A percentile compares a stretch with the other conserved stretches of the same genome.
Conservation (phyloP, 2,113 vertebrate species). For the Pollachius pollachius region DNA sequence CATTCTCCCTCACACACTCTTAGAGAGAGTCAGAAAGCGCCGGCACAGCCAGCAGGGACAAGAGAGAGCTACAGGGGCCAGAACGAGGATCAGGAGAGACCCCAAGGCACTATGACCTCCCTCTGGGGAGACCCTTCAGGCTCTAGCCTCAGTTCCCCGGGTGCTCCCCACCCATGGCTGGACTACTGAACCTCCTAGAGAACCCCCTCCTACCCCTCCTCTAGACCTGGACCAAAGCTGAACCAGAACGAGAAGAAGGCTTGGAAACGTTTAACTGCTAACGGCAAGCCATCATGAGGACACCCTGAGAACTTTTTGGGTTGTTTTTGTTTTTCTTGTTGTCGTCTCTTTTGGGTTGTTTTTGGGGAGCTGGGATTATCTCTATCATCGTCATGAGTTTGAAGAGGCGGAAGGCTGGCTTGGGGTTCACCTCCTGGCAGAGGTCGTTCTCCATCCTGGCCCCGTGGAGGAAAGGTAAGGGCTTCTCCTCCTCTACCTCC, state of each 20-base stretch:
- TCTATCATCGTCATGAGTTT: conserved; percentile 56
- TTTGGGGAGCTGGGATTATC: conserved; percentile 2
- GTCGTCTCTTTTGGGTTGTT: not conserved
- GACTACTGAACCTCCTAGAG: too few relatives aligned
- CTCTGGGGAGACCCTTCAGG: conserved; percentile 13
- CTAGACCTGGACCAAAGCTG: not conserved
- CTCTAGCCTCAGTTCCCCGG: not conserved
- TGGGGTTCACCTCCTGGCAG: conserved; percentile 79
- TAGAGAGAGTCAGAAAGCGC: not conserved
- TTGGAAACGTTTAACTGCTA: too few relatives aligned
- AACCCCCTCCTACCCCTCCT: not conserved
- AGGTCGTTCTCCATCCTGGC: conserved; percentile 72
- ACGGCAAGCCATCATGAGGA: too few relatives aligned
- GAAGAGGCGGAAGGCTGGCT: conserved; percentile 59
- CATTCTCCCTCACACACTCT: conserved; percentile 25
- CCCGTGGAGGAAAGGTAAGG: conserved; percentile 79
- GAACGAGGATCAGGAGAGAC: not conserved
- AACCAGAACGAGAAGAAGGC: too few relatives aligned
- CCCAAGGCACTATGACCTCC: conserved; percentile 22
- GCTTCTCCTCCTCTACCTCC: not conserved
- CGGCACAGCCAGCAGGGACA: not conserved
- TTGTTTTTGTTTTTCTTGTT: not conserved
- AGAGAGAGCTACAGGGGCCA: not conserved
- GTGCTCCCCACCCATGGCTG: not conserved
- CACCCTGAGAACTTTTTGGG: not conserved